These are phyloP conservation scores for Heliothis peltigera DNA, from an alignment of 2,888 invertebrate genomes.

Conservation along the genomic window DNA sequence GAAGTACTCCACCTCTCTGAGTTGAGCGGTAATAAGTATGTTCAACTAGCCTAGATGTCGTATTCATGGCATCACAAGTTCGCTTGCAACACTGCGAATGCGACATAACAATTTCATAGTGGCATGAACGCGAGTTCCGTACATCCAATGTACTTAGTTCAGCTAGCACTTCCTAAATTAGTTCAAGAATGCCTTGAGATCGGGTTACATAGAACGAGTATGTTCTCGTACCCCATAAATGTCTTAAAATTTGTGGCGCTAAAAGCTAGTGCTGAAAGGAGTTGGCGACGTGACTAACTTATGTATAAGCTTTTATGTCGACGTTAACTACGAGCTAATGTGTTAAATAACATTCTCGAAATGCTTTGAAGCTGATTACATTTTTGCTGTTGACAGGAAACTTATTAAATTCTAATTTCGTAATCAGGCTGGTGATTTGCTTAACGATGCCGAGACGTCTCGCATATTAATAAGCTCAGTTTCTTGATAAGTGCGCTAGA, in stretches of 20 bases:
- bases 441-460: conserved; percentile 30
- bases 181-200: conserved; percentile 68
- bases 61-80: conserved; percentile 70
- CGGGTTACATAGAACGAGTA: conserved; percentile 30
- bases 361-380: conserved; percentile 25
- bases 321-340: conserved; percentile 27
- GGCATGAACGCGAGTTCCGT: conserved; percentile 11
- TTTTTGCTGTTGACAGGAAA: conserved; percentile 26
- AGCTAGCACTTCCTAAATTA: conserved; percentile 56
- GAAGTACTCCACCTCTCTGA: conserved; percentile 58
- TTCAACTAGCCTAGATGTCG: conserved; percentile 71
- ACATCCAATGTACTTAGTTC: conserved; percentile 7
- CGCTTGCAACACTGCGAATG: conserved; percentile 29
- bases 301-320: conserved; percentile 22
- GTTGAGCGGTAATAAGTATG: conserved; percentile 71
- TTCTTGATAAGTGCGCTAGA: conserved; percentile 45
- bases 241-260: conserved; percentile 36
- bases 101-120: conserved; percentile 34
- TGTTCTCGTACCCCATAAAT: conserved; percentile 60
- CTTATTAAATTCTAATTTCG: conserved; percentile 41
- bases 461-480: conserved; percentile 50
- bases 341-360: conserved; percentile 13
- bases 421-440: conserved; percentile 31
- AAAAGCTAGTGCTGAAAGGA: conserved; percentile 40
- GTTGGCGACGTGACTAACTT: conserved; percentile 7